phyloP scores from a whole-genome alignment of 2,888 invertebrate genomes.

The Caradrina clavipalpis region DNA sequence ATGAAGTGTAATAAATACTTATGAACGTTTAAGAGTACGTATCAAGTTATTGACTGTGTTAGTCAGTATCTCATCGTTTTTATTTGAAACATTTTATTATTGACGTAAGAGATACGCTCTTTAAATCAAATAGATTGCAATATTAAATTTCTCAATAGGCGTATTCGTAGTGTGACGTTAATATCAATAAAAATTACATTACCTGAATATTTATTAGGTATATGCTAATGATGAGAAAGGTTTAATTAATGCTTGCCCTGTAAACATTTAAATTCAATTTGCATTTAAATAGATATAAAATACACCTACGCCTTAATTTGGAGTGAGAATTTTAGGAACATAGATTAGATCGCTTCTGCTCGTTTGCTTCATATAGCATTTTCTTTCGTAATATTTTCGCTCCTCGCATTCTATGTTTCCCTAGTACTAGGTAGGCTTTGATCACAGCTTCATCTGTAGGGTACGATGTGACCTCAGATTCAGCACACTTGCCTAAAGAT shows the following conservation, averaged over 20 bases:
- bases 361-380: neutral
- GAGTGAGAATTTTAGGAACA: constrained; percentile 13
- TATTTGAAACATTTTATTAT: constrained; percentile 41
- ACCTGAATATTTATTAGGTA: constrained; percentile 44
- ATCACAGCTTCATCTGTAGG: constrained; percentile 21
- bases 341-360: neutral
- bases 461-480: constrained; percentile 20
- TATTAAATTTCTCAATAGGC: constrained; percentile 42
- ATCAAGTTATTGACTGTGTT: constrained; percentile 32
- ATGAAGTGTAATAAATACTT: constrained; percentile 37
- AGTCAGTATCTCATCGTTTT: constrained; percentile 38
- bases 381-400: neutral
- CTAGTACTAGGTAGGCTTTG: constrained; percentile 28
- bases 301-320: constrained; percentile 38
- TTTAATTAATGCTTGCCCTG: constrained; percentile 40
- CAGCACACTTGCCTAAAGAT: constrained; percentile 41
- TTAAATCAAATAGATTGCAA: constrained; percentile 35
- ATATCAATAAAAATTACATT: constrained; percentile 40
- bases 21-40: constrained; percentile 9
- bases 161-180: constrained; percentile 29
- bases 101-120: constrained; percentile 47
- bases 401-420: neutral
- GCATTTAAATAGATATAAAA: constrained; percentile 40
- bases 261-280: constrained; percentile 42
- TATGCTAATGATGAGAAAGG: constrained; percentile 40